These are phyloP conservation scores for Drosophila quinaria DNA, from an alignment of 2,888 invertebrate genomes.

Conservation along the genomic window DNA sequence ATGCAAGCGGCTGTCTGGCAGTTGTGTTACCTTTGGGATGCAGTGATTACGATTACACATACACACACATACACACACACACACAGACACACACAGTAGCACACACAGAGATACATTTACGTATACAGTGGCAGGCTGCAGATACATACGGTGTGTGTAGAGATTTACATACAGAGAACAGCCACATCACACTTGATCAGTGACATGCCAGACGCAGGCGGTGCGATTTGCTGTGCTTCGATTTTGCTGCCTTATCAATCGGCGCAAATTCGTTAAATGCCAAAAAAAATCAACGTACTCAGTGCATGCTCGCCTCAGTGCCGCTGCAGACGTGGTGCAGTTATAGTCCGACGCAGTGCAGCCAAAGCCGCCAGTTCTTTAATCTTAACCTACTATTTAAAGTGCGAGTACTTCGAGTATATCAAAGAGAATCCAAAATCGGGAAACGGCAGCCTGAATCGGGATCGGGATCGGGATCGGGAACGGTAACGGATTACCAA, in stretches of 20 bases:
- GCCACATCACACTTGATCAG: conserved; percentile 42
- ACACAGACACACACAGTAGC: conserved; percentile 12
- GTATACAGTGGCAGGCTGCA: conserved; percentile 19
- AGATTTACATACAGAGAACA: conserved; percentile 29
- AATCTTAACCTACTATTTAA: background rate
- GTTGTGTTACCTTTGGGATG: conserved; percentile 68
- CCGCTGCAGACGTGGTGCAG: conserved; percentile 73
- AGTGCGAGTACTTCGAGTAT: conserved; percentile 4
- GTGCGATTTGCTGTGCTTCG: conserved; percentile 68
- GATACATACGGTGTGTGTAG: conserved; percentile 17
- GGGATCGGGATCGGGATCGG: background rate
- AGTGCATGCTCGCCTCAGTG: conserved; percentile 72
- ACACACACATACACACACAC: conserved; percentile 27
- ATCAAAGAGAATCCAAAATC: background rate
- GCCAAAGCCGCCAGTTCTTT: background rate
- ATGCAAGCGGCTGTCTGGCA: conserved; percentile 64
- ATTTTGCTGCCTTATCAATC: conserved; percentile 74
- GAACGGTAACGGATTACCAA: conserved; percentile 20
- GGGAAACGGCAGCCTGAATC: background rate
- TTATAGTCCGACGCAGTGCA: conserved; percentile 28
- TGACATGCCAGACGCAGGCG: conserved; percentile 54
- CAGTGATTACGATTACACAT: conserved; percentile 53
- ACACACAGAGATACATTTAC: background rate
- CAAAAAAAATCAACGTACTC: conserved; percentile 67
- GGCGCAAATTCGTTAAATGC: conserved; percentile 68